phyloP scores from a whole-genome alignment of 1,140 invertebrate genomes.

The Drosophila lini region DNA sequence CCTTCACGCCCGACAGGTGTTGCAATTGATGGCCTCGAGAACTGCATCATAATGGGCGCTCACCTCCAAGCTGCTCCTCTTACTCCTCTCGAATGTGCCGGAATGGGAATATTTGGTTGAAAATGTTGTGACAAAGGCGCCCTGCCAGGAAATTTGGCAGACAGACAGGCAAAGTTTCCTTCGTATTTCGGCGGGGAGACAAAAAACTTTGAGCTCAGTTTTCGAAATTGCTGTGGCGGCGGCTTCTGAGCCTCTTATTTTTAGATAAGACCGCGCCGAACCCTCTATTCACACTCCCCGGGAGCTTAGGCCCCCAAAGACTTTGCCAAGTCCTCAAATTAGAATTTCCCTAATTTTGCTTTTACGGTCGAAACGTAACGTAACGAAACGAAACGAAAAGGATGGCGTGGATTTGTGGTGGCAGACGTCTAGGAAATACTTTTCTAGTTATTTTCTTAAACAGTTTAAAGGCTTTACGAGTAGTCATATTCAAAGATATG shows the following conservation, averaged over 20 bases:
- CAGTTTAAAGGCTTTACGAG: not conserved
- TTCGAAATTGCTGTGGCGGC: constrained; percentile 51
- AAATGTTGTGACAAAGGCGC: constrained; percentile 45
- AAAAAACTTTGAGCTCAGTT: constrained; percentile 64
- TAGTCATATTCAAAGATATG: not conserved
- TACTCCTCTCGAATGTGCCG: not conserved
- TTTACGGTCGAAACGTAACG: constrained; percentile 1
- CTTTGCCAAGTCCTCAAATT: constrained; percentile 47
- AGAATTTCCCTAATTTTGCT: constrained; percentile 43
- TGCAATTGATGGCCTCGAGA: constrained; percentile 55
- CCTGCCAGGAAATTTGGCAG: constrained; percentile 56
- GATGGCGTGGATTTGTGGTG: constrained; percentile 5
- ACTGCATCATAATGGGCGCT: constrained; percentile 48
- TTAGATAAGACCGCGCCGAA: constrained; percentile 55
- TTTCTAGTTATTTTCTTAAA: constrained; percentile 1
- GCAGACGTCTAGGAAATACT: constrained; percentile 14
- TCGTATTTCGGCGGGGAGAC: constrained; percentile 12
- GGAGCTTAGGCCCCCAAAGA: constrained; percentile 14
- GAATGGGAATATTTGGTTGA: constrained; percentile 8
- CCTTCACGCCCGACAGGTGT: constrained; percentile 32
- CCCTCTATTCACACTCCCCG: constrained; percentile 24
- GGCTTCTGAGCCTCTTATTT: constrained; percentile 61
- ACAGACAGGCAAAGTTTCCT: constrained; percentile 61
- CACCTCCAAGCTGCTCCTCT: not conserved
- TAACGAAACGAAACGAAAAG: not conserved